Evolutionary conservation across 2,113 vertebrate genomes (phyloP), one percentile per base, ranked within the genome.

Genomic region (Rattus rattus): DNA sequence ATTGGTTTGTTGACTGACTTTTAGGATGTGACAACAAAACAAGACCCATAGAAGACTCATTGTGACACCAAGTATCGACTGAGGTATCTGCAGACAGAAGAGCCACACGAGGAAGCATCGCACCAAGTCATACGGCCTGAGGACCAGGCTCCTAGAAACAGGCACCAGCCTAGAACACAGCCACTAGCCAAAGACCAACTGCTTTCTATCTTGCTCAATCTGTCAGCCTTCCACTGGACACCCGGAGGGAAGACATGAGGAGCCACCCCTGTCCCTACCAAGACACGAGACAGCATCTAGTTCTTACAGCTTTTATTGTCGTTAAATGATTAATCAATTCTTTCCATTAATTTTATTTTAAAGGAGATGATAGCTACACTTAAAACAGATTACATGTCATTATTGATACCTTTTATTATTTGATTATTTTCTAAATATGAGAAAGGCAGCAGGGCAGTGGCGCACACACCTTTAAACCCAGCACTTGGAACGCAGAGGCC

Each of bases 281-380:
- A 47, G 92, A 84, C 36, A 79, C 61, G 61, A 73, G 83, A 83
- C 24, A 67, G 19, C 39, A 70, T 96, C 19, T 39, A 20, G 59
- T 76, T 49, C 26, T 39, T 79, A 75, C 20, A 75, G 72, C 20
- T 92, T 97, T 90, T 36, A 91, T 80, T 97, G 8, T 95, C 56
- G 33, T 76, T 92, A 65, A 39, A 80, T 91, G 69, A 79, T 65
- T 70, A 76, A 95, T n/a, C 24, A 54, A 30, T 89, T 65, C 28
- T 81, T 92, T 91, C 54, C 47, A 94, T 67, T 92, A 96, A 88
- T 85, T 70, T 93, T 96, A 88, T 86, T 94, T 97, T 90, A 85
- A 92, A 90, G 65, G 65, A 59, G 73, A 9, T 87, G 43, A 73
- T 26, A 90, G 30, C 52, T 96, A 91, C 16, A 84, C 5, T 90